phyloP scores from a whole-genome alignment of 2,113 vertebrate genomes.

The Collichthys lucidus region DNA sequence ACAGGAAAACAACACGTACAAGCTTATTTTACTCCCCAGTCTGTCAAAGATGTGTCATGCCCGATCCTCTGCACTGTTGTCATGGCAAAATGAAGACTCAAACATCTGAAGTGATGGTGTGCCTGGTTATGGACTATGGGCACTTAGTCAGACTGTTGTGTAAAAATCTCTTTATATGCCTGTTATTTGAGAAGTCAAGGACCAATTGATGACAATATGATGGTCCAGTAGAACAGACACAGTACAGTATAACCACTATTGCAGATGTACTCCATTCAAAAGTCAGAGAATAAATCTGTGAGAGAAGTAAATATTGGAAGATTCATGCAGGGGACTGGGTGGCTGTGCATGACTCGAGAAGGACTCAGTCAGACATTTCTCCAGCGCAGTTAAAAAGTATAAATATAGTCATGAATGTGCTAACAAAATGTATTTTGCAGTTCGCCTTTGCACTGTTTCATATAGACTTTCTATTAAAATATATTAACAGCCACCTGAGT shows the following conservation, averaged over 20 bases:
- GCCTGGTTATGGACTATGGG: conserved; percentile 41
- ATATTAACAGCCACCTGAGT: too few species aligned
- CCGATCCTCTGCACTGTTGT: conserved; percentile 73
- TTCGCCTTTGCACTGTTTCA: too few species aligned
- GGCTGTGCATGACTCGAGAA: too few species aligned
- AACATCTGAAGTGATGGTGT: conserved; percentile 69
- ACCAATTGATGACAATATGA: conserved; percentile 63
- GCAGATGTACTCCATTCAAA: conserved; percentile 21
- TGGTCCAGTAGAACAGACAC: conserved; percentile 25
- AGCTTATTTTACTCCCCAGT: conserved; percentile 70
- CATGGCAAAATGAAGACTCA: conserved; percentile 77
- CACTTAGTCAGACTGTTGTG: conserved; percentile 54
- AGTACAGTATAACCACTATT: neutral
- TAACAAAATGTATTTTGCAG: too few species aligned
- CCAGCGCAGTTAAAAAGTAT: too few species aligned
- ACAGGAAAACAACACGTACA: conserved; percentile 73
- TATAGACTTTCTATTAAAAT: too few species aligned
- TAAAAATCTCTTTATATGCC: conserved; percentile 51
- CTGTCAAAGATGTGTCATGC: conserved; percentile 74
- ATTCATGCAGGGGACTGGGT: too few species aligned
- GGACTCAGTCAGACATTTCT: too few species aligned
- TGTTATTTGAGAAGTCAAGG: conserved; percentile 58
- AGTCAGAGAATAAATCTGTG: neutral
- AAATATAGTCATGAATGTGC: too few species aligned
- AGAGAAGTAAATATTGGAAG: neutral